Conservation (phyloP, 1,140 invertebrate species). For the Lerema accius region DNA sequence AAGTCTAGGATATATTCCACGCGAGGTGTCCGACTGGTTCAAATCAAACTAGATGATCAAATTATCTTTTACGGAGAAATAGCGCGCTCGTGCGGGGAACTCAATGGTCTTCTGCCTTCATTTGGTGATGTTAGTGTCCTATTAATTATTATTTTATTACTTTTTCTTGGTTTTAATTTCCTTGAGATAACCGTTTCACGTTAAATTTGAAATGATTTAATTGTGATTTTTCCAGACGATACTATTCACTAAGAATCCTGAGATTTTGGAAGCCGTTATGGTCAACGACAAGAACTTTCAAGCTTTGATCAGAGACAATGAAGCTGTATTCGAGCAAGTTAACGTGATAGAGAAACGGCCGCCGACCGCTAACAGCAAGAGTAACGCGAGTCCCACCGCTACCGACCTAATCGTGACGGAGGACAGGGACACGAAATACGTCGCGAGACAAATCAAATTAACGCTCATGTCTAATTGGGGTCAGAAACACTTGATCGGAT, state of each 20-base stretch:
- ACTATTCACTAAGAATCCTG: conserved; percentile 90
- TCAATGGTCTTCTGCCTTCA: conserved; percentile 86
- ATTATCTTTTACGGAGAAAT: conserved; percentile 92
- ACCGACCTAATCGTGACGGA: conserved; percentile 39
- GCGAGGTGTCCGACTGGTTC: conserved; percentile 88
- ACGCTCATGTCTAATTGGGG: conserved; percentile 85
- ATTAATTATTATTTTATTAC: conserved; percentile 1
- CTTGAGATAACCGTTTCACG: not conserved
- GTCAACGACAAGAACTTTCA: conserved; percentile 88
- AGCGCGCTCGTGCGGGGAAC: conserved; percentile 88
- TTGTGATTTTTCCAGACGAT: conserved; percentile 87
- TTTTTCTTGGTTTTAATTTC: conserved; percentile 5
- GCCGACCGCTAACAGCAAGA: conserved; percentile 80
- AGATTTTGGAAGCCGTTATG: conserved; percentile 89
- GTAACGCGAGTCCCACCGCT: conserved; percentile 46
- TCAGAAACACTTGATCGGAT: conserved; percentile 81
- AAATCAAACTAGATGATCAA: conserved; percentile 87
- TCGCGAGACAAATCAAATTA: conserved; percentile 80
- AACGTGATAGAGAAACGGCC: conserved; percentile 81
- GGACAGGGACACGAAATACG: conserved; percentile 64
- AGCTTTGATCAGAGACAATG: conserved; percentile 75
- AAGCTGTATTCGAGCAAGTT: conserved; percentile 44
- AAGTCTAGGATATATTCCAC: conserved; percentile 92
- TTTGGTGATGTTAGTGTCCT: conserved; percentile 90
- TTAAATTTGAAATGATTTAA: not conserved